Evolutionary conservation across 2,888 invertebrate genomes (phyloP), one percentile per base, ranked within the genome.

Genomic region (Hydraecia micacea): DNA sequence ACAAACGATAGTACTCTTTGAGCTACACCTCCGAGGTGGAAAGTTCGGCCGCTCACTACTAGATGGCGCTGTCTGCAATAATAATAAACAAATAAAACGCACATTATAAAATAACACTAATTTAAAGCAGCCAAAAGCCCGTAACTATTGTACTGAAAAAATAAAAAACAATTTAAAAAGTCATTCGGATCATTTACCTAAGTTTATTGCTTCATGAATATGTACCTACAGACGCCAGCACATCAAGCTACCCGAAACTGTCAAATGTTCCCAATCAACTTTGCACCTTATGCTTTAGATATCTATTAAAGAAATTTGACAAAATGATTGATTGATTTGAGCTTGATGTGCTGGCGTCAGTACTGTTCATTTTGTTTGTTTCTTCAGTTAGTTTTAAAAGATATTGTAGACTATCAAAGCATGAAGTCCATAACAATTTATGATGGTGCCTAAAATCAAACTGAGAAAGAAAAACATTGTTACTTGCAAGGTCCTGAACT

Each of bases 11-110:
- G 11, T 42, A 9, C 13, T 55, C 0, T 62, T 18, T 15, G 15
- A 52, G 4, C 60, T 15, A 46, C 2, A 15, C 3, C 11, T n/a
- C 9, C 9, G 49, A 4, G 0, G 21, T 62, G 5, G 0, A 21
- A 42, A 67, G 71, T 83, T 73, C 18, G 7, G 2, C 39, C 52
- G 3, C 18, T 18, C 0, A n/a, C 7, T 46, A 67, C 63, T 73
- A 86, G 85, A 86, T 86, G 76, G 75, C 86, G 81, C n/a, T 76
- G 0, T 75, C 25, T 11, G 0, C 28, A 42, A 70, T 52, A 32
- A 49, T 3, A 32, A 25, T 15, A 25, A 69, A 25, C 2, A 49
- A 36, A 25, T 32, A 46, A 8, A 32, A 1, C 8, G 8, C 2
- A 25, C 11, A 3, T 7, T 8, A n/a, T 25, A 25, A 13, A 28